phyloP scores from a whole-genome alignment of 2,888 invertebrate genomes.

The Drosophila longiperda region DNA sequence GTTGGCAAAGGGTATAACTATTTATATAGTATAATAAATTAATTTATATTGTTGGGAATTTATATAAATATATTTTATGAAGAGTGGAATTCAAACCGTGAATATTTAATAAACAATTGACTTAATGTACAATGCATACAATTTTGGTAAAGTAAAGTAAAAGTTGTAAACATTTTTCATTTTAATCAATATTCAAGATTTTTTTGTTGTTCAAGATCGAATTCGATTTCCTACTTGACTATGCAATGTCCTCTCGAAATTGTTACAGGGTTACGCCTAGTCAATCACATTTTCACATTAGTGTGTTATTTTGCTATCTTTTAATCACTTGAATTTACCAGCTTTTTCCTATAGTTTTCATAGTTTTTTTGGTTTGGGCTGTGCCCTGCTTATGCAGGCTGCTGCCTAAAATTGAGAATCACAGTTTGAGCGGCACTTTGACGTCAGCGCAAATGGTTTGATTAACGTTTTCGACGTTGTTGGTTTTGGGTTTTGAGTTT shows the following conservation, averaged over 20 bases:
- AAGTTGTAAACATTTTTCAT: not conserved
- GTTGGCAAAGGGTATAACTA: not conserved
- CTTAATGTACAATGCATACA: not conserved
- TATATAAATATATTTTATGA: not conserved
- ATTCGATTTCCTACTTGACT: not conserved
- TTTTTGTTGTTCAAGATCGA: not conserved
- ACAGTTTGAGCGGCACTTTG: conserved; percentile 46
- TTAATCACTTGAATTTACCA: conserved; percentile 8
- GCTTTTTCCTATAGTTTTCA: conserved; percentile 5
- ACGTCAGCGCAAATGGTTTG: conserved; percentile 44
- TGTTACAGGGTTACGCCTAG: not conserved
- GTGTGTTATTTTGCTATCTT: not conserved
- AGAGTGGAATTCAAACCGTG: not conserved
- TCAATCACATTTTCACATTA: not conserved
- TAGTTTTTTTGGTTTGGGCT: not conserved
- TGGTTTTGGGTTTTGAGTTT: not conserved
- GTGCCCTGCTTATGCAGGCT: conserved; percentile 14
- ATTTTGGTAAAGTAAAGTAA: not conserved
- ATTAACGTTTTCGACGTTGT: not conserved
- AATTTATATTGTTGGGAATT: not conserved
- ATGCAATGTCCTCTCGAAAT: not conserved
- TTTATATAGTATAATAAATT: not conserved
- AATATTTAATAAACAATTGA: not conserved
- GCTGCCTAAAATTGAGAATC: conserved; percentile 8
- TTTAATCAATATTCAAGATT: not conserved